Evolutionary conservation across 2,113 vertebrate species (phyloP), one percentile per base, ranked within the genome.

Genomic region (Ifrita kowaldi): DNA sequence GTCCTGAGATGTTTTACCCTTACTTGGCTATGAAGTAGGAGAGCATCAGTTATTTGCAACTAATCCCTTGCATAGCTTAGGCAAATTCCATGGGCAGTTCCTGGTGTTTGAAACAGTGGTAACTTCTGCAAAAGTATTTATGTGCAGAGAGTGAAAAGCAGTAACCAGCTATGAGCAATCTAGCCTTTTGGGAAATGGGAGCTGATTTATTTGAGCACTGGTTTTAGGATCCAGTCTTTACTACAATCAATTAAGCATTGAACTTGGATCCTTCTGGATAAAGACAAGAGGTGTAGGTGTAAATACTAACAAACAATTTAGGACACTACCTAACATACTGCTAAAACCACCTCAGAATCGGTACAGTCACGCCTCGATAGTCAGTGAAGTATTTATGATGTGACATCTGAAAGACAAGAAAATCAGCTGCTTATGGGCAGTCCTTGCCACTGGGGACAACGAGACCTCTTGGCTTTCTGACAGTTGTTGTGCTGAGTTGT

Each of bases 21-120:
- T 94, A 88, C 85, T 97, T 96, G 86, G 88, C n/a, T 81, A 70
- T 60, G 73, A 62, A 90, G 52, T 60, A 89, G 83, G 88, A 86
- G n/a, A 84, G 60, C 73, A 77, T 75, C 65, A 60, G 18, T 75
- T 89, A 92, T 78, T 79, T 94, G 69, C 60, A 87, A 11, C 60
- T 93, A 81, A 88, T 89, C 94, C 64, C 52, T 87, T 84, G 52
- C 74, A 75, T 21, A 75, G 16, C 46, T 87, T 33, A 88, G 68
- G 63, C 21, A 84, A 89, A 95, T 89, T 90, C 91, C 89, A 47
- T 7, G 26, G 65, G 73, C 52, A 71, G 49, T 71, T 90, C 35
- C 64, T 81, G 39, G 26, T 84, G 64, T 81, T 8, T 78, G 37
- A 89, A 84, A 79, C 56, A 75, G 53, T 56, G 47, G 35, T 67